Evolutionary conservation across 1,140 invertebrate species (phyloP), one percentile per base, ranked within the genome.

Genomic region (Thrips palmi): DNA sequence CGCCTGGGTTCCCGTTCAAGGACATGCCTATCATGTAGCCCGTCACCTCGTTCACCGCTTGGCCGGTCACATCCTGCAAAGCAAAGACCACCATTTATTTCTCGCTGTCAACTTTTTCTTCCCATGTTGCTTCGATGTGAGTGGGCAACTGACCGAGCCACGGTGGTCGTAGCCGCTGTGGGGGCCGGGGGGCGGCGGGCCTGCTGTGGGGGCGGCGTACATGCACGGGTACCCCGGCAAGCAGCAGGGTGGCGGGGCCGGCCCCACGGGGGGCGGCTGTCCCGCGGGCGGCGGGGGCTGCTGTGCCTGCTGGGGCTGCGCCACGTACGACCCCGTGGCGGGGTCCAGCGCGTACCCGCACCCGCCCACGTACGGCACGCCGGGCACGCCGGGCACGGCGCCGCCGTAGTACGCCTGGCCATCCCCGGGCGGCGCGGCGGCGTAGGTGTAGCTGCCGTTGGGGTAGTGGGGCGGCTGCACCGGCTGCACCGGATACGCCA

Each of bases 21-120:
- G 33, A 38, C 12, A 44, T 20, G 17, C 43, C 43, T 25, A 44
- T 40, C 43, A 44, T 44, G 21, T 40, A 44, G 15, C 23, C 27
- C 24, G 39, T 34, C 14, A 44, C 19, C 21, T 44, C 42, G 18
- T 36, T 36, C 25, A n/a, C n/a, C n/a, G 20, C 28, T 14, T 33
- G 27, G 18, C n/a, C 21, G 10, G 25, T 37, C 8, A 22, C n/a
- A 11, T 40, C 40, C 40, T 41, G 18, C 8, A 40, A 40, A 17
- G n/a, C 6, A 15, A 30, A 21, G 33, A 31, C 11, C 18, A 21
- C 33, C n/a, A 38, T 28, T 28, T 38, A 28, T 15, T 29, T 19
- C 8, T 28, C 25, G 30, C 25, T 12, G 25, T 38, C 36, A 23
- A n/a, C n/a, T n/a, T n/a, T n/a, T 38, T 29, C 14, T 38, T 24